phyloP scores from a whole-genome alignment of 2,113 vertebrate genomes.

The Morone chrysops region DNA sequence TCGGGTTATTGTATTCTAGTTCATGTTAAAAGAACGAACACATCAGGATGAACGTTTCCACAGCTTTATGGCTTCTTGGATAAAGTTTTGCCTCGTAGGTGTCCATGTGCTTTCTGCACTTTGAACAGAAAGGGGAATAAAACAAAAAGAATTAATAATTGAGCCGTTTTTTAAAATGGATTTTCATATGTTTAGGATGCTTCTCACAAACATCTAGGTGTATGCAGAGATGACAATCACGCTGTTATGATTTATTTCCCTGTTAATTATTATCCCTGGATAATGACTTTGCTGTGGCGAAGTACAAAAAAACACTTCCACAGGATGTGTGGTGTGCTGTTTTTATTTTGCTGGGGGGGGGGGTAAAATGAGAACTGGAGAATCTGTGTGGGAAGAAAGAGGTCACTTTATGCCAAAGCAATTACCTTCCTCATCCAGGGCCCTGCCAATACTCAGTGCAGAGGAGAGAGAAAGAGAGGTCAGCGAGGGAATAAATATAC shows the following conservation, averaged over 20 bases:
- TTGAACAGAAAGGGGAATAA: not conserved
- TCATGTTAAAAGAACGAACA: not conserved
- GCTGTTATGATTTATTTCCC: slow-evolving; percentile 44
- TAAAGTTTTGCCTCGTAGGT: slow-evolving; percentile 10
- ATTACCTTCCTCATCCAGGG: slow-evolving; percentile 72
- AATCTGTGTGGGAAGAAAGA: slow-evolving; percentile 74
- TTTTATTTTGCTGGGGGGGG: slow-evolving; percentile 53
- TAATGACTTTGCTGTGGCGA: slow-evolving; percentile 59
- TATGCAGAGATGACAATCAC: slow-evolving; percentile 46
- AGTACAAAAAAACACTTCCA: slow-evolving; percentile 45
- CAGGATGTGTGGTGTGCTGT: slow-evolving; percentile 64
- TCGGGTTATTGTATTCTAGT: not conserved
- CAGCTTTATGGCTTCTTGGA: not conserved
- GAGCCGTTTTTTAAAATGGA: not conserved
- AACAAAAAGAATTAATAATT: not conserved
- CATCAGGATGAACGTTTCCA: slow-evolving; percentile 6
- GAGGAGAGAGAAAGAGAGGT: slow-evolving; percentile 65
- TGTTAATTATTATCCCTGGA: slow-evolving; percentile 63
- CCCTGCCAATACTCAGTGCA: slow-evolving; percentile 61
- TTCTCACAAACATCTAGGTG: slow-evolving; percentile 1
- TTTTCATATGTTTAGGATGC: not conserved
- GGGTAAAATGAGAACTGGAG: slow-evolving; percentile 53
- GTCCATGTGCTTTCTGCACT: slow-evolving; percentile 19
- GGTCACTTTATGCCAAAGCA: slow-evolving; percentile 78
- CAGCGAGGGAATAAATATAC: slow-evolving; percentile 62